Conservation (phyloP, 2,113 vertebrate genomes). For the Otus sunia region DNA sequence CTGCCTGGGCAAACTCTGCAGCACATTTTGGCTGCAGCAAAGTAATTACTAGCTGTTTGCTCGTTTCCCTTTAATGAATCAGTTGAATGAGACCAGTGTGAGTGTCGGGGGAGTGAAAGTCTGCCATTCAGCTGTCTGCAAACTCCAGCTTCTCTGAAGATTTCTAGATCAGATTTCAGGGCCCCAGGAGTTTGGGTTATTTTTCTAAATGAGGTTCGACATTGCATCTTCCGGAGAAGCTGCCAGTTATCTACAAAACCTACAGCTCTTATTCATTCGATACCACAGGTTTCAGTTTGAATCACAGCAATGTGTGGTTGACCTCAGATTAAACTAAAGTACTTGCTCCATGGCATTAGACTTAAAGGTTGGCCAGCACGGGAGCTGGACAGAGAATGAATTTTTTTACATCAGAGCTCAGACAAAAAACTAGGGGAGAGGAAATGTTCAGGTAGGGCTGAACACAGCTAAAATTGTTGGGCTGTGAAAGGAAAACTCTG, state of each 20-base stretch:
- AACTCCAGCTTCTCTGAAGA: neutral
- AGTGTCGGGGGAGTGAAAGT: conserved; percentile 45
- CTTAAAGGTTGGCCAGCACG: neutral
- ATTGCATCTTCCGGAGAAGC: conserved; percentile 9
- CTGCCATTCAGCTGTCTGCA: conserved; percentile 34
- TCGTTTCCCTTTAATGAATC: conserved; percentile 24
- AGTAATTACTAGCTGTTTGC: neutral
- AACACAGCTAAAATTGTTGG: neutral
- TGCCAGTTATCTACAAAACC: conserved; percentile 55
- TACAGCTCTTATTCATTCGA: conserved; percentile 45
- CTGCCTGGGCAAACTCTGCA: neutral
- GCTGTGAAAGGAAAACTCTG: neutral
- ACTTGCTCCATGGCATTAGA: neutral
- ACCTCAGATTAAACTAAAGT: conserved; percentile 60
- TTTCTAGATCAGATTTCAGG: conserved; percentile 54
- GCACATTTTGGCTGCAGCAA: conserved; percentile 12
- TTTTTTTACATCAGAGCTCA: neutral
- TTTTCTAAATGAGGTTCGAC: conserved; percentile 5
- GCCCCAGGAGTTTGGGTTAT: conserved; percentile 8
- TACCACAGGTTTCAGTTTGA: conserved; percentile 63
- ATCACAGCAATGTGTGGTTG: conserved; percentile 47
- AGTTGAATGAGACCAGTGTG: conserved; percentile 41
- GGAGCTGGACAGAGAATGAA: neutral
- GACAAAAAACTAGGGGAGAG: neutral
- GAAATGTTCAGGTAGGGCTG: neutral